Percentiles rank a stretch among this genome's conserved stretches.
Evolutionary conservation across 1,140 invertebrate genomes (phyloP).

Genomic region (Argopecten irradians): DNA sequence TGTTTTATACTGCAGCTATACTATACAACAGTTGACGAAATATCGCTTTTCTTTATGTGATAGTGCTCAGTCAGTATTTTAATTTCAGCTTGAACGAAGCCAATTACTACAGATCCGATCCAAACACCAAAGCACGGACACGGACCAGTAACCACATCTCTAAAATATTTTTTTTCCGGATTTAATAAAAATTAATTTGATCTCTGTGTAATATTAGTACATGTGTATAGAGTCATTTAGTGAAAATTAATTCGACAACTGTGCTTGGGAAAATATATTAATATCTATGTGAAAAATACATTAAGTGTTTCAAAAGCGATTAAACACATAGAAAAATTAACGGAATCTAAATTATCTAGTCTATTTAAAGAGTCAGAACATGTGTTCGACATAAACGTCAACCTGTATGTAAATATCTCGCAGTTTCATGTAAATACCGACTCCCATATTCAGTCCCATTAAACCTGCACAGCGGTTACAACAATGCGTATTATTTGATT

Average conservation of each 20-base stretch:
- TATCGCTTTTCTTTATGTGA: not conserved
- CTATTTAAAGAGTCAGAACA: not conserved
- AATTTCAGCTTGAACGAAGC: not conserved
- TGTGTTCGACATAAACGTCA: not conserved
- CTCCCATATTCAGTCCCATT: not conserved
- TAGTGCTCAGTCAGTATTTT: not conserved
- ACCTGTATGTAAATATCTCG: not conserved
- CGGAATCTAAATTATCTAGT: not conserved
- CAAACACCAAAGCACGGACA: not conserved
- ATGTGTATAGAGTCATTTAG: too few relatives aligned
- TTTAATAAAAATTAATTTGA: not conserved
- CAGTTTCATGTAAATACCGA: not conserved
- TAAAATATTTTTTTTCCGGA: not conserved
- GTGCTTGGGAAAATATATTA: not conserved
- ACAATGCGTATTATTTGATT: conserved; percentile 23
- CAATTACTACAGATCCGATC: not conserved
- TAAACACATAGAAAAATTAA: not conserved
- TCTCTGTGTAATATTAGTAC: too few relatives aligned
- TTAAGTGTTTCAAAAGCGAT: not conserved
- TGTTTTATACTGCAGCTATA: conserved; percentile 13
- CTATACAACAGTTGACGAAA: not conserved
- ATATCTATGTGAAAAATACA: not conserved
- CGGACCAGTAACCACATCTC: not conserved
- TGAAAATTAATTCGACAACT: too few relatives aligned
- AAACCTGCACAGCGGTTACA: not conserved